phyloP scores from a whole-genome alignment of 2,888 invertebrate species.

The Digitonthophagus gazella region DNA sequence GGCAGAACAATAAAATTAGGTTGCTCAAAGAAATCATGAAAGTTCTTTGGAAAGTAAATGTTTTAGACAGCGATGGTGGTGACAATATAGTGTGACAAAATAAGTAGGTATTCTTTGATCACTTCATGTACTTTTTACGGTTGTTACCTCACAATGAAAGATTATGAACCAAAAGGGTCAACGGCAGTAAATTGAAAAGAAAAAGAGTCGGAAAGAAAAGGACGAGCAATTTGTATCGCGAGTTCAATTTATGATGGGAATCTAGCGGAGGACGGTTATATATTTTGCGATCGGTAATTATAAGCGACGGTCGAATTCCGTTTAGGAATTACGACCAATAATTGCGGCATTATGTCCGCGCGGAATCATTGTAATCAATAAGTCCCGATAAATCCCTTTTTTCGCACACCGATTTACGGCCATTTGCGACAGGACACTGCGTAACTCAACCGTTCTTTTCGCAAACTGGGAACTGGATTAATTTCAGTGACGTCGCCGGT shows the following conservation, averaged over 20 bases:
- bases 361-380: constrained; percentile 30
- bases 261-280: constrained; percentile 8
- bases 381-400: constrained; percentile 30
- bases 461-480: constrained; percentile 30
- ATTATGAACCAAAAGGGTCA: neutral
- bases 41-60: no score
- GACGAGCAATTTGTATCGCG: constrained; percentile 11
- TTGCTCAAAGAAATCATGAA: no score
- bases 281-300: constrained; percentile 27
- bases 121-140: neutral
- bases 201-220: neutral
- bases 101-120: neutral
- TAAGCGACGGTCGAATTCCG: constrained; percentile 27
- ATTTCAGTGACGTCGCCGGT: constrained; percentile 27
- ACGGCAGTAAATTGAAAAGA: neutral
- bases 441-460: constrained; percentile 27
- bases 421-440: constrained; percentile 24
- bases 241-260: constrained; percentile 13
- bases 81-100: neutral
- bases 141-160: neutral
- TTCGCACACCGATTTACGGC: constrained; percentile 24
- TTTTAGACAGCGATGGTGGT: neutral
- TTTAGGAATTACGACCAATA: constrained; percentile 27
- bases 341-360: constrained; percentile 28
- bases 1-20: no score